phyloP scores from a whole-genome alignment of 2,888 invertebrate genomes.

The Philopedon plagiatum region DNA sequence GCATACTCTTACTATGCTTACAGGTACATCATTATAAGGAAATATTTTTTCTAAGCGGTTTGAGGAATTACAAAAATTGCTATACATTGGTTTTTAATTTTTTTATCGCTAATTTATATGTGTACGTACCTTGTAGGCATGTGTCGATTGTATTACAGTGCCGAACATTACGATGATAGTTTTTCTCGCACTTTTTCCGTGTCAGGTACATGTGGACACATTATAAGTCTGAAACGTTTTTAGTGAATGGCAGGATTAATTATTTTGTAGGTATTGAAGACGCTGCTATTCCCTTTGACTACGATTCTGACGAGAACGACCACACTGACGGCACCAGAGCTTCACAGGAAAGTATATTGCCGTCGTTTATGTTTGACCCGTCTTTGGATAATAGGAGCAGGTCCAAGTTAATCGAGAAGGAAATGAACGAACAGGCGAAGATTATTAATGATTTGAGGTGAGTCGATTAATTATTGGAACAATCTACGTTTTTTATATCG shows the following conservation, averaged over 20 bases:
- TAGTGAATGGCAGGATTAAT: too few relatives aligned
- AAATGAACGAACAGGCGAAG: constrained; percentile 98
- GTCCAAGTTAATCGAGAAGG: constrained; percentile 94
- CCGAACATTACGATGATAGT: too few relatives aligned
- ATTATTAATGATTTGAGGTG: constrained; percentile 89
- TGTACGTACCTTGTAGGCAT: too few relatives aligned
- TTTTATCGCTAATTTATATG: too few relatives aligned
- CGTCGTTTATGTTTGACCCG: constrained; percentile 87
- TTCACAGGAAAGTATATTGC: constrained; percentile 82
- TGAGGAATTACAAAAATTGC: too few relatives aligned
- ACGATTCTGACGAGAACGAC: constrained; percentile 86
- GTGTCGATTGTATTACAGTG: too few relatives aligned
- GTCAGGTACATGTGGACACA: too few relatives aligned
- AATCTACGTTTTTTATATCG: too few relatives aligned
- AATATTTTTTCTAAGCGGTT: background rate
- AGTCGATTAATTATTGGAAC: too few relatives aligned
- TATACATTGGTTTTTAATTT: too few relatives aligned
- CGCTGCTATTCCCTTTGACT: constrained; percentile 71
- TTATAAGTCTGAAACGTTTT: too few relatives aligned
- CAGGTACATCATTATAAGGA: constrained; percentile 76
- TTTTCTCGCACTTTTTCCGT: too few relatives aligned
- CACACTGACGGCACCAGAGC: constrained; percentile 76
- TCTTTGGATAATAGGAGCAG: constrained; percentile 85
- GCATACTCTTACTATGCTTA: constrained; percentile 95
- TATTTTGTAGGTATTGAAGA: constrained; percentile 78